Evolutionary conservation across 2,797 vertebrate genomes (phyloP).

Genomic region (Cuculus canorus): DNA sequence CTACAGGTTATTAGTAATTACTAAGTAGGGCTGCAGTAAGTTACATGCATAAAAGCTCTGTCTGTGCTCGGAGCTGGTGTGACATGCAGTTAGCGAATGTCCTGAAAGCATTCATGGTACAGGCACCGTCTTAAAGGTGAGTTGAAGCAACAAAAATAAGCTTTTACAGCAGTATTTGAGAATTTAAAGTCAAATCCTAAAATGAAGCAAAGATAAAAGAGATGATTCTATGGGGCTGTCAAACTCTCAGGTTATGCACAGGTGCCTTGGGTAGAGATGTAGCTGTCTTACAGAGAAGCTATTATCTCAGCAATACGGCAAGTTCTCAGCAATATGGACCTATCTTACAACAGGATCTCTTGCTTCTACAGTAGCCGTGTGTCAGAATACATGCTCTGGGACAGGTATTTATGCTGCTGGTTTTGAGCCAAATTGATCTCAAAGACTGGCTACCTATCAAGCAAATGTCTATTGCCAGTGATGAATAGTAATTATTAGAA

Average conservation of each 20-base stretch:
- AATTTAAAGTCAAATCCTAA: not conserved
- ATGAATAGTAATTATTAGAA: conserved; percentile 11
- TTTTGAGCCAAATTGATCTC: not conserved
- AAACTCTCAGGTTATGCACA: not conserved
- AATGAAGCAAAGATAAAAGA: not conserved
- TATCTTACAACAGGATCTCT: not conserved
- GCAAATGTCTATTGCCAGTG: not conserved
- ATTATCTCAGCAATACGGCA: not conserved
- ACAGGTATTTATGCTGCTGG: not conserved
- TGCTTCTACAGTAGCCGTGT: not conserved
- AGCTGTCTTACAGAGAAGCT: not conserved
- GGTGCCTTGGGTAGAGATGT: not conserved
- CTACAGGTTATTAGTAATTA: not conserved
- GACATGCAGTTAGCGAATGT: not conserved
- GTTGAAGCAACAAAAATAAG: not conserved
- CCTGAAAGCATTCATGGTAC: not conserved
- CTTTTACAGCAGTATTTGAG: not conserved
- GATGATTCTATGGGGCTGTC: not conserved
- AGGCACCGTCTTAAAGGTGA: not conserved
- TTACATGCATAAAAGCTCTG: not conserved
- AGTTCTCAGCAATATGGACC: not conserved
- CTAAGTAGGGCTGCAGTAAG: not conserved
- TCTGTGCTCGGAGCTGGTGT: not conserved
- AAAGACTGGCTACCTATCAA: not conserved
- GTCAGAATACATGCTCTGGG: not conserved